These are phyloP conservation scores for Fratercula arctica DNA, from an alignment of 2,797 vertebrate genomes.

Conservation along the genomic window DNA sequence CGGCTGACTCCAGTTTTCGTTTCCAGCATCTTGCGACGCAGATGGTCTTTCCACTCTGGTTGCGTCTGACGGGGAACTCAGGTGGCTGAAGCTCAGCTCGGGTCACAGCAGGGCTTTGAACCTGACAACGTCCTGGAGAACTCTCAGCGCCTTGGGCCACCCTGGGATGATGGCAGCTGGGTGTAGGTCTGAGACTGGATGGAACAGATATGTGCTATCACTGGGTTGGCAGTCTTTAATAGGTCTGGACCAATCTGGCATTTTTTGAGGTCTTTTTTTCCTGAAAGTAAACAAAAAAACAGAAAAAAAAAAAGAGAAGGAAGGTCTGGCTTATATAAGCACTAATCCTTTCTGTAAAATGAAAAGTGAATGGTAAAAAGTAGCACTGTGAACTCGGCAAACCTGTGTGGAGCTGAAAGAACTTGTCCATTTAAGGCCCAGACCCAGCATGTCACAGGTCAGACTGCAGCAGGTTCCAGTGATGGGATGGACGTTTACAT, in stretches of 20 bases:
- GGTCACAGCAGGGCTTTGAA: background rate
- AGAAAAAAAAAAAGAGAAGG: no score
- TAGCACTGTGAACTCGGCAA: background rate
- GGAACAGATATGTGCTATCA: rapidly evolving
- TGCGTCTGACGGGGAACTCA: background rate
- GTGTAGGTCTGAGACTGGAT: rapidly evolving
- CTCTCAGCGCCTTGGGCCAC: background rate
- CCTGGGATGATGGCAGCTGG: background rate
- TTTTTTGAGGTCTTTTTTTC: background rate
- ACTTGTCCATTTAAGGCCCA: background rate
- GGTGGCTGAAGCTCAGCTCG: background rate
- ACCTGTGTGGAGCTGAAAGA: background rate
- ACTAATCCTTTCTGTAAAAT: background rate
- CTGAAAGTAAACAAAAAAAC: background rate
- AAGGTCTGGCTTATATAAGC: background rate
- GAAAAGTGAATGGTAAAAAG: background rate
- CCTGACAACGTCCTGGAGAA: rapidly evolving
- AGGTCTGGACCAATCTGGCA: background rate
- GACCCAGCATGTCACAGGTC: background rate
- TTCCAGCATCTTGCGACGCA: background rate
- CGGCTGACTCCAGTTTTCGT: rapidly evolving
- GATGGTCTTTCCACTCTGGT: background rate
- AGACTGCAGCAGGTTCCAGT: background rate
- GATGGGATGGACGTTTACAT: rapidly evolving
- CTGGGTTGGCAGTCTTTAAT: background rate